Evolutionary conservation across 2,888 invertebrate genomes (phyloP).

Genomic region (Sepiola atlantica): DNA sequence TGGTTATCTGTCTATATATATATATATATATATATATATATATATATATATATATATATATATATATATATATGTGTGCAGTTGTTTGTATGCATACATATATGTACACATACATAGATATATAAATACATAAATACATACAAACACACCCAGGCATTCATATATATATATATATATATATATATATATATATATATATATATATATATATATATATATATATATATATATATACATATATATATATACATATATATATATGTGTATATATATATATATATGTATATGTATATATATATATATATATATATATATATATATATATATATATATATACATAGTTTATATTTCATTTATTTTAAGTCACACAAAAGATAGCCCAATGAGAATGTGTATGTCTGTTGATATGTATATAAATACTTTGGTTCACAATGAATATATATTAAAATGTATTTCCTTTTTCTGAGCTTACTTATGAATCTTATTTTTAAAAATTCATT

Average conservation of each 20-base stretch:
- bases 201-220: not conserved
- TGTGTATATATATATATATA: not conserved
- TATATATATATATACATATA: not conserved
- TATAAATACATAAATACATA: not conserved
- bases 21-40: not conserved
- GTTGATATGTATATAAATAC: not conserved
- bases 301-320: not conserved
- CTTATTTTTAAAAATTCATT: not conserved
- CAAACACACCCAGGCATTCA: not conserved
- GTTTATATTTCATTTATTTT: no score
- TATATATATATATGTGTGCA: not conserved
- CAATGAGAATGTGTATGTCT: not conserved
- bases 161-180: not conserved
- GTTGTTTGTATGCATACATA: not conserved
- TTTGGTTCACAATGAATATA: not conserved
- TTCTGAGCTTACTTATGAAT: constrained; percentile 32
- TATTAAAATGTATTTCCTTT: not conserved
- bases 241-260: not conserved
- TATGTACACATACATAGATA: not conserved
- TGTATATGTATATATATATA: not conserved
- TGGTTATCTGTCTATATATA: not conserved
- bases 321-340: not conserved
- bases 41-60: not conserved
- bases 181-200: not conserved
- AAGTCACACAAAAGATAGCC: no score